These are phyloP conservation scores for Erpornis zantholeuca DNA, from an alignment of 2,113 vertebrate species.

Conservation along the genomic window DNA sequence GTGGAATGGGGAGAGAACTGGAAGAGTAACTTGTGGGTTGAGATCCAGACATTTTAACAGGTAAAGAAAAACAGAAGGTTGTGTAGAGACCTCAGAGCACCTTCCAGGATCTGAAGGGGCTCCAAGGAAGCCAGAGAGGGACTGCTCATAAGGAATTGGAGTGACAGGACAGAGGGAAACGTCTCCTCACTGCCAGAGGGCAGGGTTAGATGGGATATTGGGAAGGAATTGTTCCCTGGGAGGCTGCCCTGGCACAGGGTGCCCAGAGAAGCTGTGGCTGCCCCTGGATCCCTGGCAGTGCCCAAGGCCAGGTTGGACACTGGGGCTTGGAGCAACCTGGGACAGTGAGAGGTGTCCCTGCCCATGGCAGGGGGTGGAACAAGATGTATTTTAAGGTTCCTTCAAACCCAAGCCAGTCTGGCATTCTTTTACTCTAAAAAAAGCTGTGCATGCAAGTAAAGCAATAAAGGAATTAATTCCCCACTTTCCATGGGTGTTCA, in stretches of 20 bases:
- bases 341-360: neutral
- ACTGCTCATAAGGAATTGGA: neutral
- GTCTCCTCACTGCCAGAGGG: neutral
- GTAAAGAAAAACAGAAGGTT: neutral
- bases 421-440: neutral
- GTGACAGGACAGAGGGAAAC: neutral
- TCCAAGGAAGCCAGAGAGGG: neutral
- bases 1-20: neutral
- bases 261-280: neutral
- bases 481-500: neutral
- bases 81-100: neutral
- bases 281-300: neutral
- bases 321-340: neutral
- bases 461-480: neutral
- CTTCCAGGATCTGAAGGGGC: neutral
- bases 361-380: neutral
- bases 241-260: neutral
- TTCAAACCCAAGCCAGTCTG: neutral
- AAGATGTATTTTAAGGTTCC: neutral
- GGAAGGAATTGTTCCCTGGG: fast-evolving
- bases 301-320: fast-evolving
- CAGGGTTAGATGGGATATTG: fast-evolving
- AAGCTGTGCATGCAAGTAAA: neutral
- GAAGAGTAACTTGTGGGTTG: fast-evolving
- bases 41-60: neutral